A percentile compares a stretch with the other conserved stretches of the same genome.
Evolutionary conservation across 2,888 invertebrate species (phyloP).

Genomic region (Sarcophaga rosellei): DNA sequence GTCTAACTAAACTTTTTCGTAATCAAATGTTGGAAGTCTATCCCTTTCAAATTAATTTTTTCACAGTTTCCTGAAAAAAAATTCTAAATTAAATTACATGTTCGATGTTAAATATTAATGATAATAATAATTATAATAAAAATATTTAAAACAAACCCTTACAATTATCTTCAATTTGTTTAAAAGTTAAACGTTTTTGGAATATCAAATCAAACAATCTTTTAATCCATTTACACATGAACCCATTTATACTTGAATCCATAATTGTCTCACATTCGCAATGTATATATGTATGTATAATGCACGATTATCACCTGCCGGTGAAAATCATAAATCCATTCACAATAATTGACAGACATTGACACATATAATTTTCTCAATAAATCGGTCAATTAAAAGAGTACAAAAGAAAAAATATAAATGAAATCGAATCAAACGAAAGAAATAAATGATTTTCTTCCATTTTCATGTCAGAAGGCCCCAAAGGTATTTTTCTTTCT

Average conservation of each 20-base stretch:
- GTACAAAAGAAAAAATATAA: conserved; percentile 5
- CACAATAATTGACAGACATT: conserved; percentile 62
- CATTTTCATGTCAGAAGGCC: conserved; percentile 71
- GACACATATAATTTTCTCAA: conserved; percentile 59
- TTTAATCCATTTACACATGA: neutral
- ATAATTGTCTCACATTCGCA: neutral
- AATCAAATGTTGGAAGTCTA: no score
- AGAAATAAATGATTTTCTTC: conserved; percentile 71
- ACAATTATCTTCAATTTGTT: no score
- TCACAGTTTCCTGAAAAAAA: no score
- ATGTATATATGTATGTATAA: conserved; percentile 9
- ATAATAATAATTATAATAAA: no score
- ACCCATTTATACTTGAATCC: neutral
- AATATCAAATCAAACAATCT: neutral
- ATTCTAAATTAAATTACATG: no score
- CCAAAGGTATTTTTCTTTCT: conserved; percentile 65
- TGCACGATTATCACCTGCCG: conserved; percentile 59
- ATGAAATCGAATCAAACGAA: no score
- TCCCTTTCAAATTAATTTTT: no score
- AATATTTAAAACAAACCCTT: no score
- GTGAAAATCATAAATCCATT: conserved; percentile 63
- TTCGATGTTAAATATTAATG: no score
- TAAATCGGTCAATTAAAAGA: conserved; percentile 75
- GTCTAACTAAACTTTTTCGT: no score
- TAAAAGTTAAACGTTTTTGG: no score